Percentiles rank a stretch among this genome's conserved stretches.
Conservation (phyloP, 2,888 invertebrate genomes). For the Amphiduros pacificus region DNA sequence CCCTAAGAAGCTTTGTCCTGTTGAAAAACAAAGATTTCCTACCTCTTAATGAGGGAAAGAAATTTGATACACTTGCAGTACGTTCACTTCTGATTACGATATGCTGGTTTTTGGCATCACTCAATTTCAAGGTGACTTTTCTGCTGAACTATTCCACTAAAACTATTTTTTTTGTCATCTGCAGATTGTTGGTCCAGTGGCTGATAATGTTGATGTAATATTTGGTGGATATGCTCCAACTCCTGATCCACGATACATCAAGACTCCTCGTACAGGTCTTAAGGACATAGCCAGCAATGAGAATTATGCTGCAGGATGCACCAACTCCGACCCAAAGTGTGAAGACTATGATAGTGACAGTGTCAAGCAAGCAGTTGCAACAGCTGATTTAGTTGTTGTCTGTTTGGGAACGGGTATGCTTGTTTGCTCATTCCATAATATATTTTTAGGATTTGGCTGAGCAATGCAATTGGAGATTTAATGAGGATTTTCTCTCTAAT, state of each 20-base stretch:
- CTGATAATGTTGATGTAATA: background rate
- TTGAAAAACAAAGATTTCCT: conserved; percentile 38
- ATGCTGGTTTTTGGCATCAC: no score
- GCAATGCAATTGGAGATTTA: background rate
- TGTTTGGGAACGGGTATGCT: conserved; percentile 26
- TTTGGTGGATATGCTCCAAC: conserved; percentile 32
- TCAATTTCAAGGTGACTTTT: no score
- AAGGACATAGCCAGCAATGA: conserved; percentile 10
- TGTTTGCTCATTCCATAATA: no score
- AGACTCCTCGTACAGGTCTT: conserved; percentile 26
- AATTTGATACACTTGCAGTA: background rate
- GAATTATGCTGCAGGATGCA: conserved; percentile 23
- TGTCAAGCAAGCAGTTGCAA: conserved; percentile 6
- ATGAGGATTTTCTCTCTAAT: background rate
- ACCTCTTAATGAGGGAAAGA: conserved; percentile 23
- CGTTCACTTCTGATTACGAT: no score
- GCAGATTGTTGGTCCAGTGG: conserved; percentile 4
- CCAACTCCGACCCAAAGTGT: conserved; percentile 13
- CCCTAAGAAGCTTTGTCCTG: conserved; percentile 47
- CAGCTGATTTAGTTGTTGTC: conserved; percentile 24
- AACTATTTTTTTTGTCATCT: no score
- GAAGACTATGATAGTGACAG: background rate
- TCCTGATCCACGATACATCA: conserved; percentile 17
- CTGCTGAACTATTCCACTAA: no score
- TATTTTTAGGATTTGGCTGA: no score